Evolutionary conservation across 1,140 invertebrate genomes (phyloP), one percentile per base, ranked within the genome.

Genomic region (Zaprionus taronus): DNA sequence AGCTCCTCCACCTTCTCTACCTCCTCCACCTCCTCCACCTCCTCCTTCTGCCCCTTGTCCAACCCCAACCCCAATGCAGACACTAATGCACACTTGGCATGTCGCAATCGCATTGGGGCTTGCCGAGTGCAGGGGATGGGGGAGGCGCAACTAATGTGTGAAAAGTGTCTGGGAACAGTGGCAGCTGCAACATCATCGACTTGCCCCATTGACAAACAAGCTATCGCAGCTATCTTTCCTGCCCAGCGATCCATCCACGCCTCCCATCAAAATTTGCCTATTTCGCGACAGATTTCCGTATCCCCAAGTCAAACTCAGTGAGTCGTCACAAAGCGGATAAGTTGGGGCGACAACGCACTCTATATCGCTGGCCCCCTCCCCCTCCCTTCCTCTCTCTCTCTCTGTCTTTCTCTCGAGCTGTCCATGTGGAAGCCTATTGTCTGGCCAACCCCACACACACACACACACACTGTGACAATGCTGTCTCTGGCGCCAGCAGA

Each of bases 71-170:
- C 38, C 56, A 36, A 5, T 22, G 56, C 63, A 55, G 24, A 47
- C 47, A 76, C 73, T 76, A 76, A 76, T 76, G 73, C 73, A 76
- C 73, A 76, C 73, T 76, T 76, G 73, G 73, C 68, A 72, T 76
- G 73, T 76, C 73, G 61, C 73, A 76, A 60, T 61, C 62, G 55
- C 62, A 65, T 72, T 38, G 72, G 51, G 38, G 64, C 14, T n/a
- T 6, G 5, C 15, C 14, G 4, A 44, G 51, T 17, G 31, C 31
- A 5, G 11, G 31, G 31, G 22, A 1, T 17, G 34, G n/a, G 49
- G 51, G 26, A 4, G 62, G 51, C 17, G 47, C 20, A 67, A 62
- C 67, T 75, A 75, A 75, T 71, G 72, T 75, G 72, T 64, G 72
- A 71, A 75, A 71, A 75, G 67, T 75, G 67, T 64, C 73, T 76